These are phyloP conservation scores for Metridium senile DNA, from an alignment of 92 coral and sea anemone genomes.

Conservation along the genomic window DNA sequence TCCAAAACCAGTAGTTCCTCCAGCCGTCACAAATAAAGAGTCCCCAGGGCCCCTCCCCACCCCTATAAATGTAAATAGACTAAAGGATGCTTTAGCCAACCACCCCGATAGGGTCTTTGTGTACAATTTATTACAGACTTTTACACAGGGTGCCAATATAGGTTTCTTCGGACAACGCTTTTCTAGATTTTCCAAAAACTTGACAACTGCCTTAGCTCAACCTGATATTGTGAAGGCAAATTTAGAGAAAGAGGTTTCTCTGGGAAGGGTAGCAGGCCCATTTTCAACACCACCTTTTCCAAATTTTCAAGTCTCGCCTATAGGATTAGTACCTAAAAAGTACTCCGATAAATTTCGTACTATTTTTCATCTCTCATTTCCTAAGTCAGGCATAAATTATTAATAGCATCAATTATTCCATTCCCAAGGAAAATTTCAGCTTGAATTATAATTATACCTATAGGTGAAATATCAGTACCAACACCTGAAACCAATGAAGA, in stretches of 20 bases:
- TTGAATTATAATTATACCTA: no score
- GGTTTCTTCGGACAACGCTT: constrained; percentile 28
- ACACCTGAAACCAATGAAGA: no score
- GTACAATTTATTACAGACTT: not conserved
- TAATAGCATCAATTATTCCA: no score
- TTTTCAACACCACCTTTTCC: constrained; percentile 52
- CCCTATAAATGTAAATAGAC: not conserved
- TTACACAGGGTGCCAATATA: constrained; percentile 7
- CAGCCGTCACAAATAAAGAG: constrained; percentile 3
- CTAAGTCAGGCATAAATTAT: no score
- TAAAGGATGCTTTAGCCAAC: not conserved
- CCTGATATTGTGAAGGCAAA: constrained; percentile 38
- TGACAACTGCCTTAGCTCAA: constrained; percentile 41
- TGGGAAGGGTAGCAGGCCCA: constrained; percentile 69
- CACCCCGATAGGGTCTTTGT: constrained; percentile 26
- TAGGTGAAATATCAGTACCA: no score
- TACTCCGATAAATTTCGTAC: constrained; percentile 54
- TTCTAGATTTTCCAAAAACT: constrained; percentile 15
- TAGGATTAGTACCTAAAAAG: constrained; percentile 74
- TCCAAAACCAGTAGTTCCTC: constrained; percentile 3
- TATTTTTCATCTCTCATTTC: constrained; percentile 61
- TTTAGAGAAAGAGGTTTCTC: constrained; percentile 33
- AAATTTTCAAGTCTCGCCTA: constrained; percentile 63
- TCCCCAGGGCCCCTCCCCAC: not conserved
- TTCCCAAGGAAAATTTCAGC: no score